phyloP scores from a whole-genome alignment of 2,797 vertebrate species.

The Fundulus diaphanus region DNA sequence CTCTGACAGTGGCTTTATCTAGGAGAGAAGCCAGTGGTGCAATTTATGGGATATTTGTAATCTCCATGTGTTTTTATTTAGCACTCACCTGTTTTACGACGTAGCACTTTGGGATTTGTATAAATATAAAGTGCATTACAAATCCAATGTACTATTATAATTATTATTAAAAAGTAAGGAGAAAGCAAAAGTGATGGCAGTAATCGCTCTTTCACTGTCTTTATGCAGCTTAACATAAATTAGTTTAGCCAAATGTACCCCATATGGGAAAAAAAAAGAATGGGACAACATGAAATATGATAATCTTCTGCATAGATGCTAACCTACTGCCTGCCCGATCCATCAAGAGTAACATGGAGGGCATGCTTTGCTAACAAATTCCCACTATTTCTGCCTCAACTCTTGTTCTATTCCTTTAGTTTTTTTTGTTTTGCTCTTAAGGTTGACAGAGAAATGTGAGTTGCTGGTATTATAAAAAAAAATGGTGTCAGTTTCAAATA shows the following conservation, averaged over 20 bases:
- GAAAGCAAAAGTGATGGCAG: background rate
- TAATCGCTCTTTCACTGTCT: background rate
- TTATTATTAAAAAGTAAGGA: background rate
- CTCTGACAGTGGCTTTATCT: background rate
- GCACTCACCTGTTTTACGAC: no score
- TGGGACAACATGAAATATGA: background rate
- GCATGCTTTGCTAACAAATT: constrained; percentile 23
- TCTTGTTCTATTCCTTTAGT: constrained; percentile 36
- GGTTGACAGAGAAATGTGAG: constrained; percentile 19
- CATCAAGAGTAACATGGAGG: constrained; percentile 10
- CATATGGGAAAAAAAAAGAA: background rate
- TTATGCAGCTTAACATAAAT: background rate
- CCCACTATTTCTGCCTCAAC: background rate
- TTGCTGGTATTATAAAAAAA: constrained; percentile 54
- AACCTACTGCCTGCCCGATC: background rate
- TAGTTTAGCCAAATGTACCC: background rate
- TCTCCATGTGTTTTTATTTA: no score
- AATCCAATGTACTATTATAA: no score
- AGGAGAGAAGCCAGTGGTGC: background rate
- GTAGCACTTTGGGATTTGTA: no score
- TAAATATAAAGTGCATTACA: no score
- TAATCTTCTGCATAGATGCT: constrained; percentile 6
- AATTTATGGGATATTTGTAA: background rate
- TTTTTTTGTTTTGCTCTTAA: constrained; percentile 34
- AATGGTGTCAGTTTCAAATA: constrained; percentile 56